Base-by-base conservation (phyloP, 2,797 vertebrate species). In the Sebastes aleutianus region DNA sequence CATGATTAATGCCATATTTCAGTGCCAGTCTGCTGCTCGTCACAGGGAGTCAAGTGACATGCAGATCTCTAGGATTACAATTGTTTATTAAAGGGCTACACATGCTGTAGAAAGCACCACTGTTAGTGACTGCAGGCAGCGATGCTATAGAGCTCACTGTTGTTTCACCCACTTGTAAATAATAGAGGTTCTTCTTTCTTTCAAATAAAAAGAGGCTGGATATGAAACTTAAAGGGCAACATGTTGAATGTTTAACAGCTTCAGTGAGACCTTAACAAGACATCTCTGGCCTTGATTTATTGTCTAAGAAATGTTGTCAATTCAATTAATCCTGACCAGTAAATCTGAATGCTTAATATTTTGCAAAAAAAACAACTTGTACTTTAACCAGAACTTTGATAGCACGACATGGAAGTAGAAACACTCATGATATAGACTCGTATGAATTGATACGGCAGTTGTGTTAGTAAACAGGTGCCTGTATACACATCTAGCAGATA, bases 1-100 rank as follows among this genome's bases (percentile, higher is more conserved):
- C 24, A 54, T 65, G 16, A 61, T 70, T 13, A 85, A 57, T 59
- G 70, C 10, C 62, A 61, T 50, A 39, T 82, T 74, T 65, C 67
- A 53, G 50, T 73, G 50, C 32, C 39, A 70, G 70, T 64, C 34
- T 47, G 27, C 54, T 34, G 54, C 11, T 39, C 6, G 22, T 58
- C 64, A 74, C 11, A 10, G 32, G 22, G 32, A 65, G 39, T 31
- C 43, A 63, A 47, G 32, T 54, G 24, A 69, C 29, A 68, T 8
- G 13, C 24, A 71, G 61, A 56, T 56, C 14, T 53, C 36, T 32
- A 8, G 58, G 27, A 70, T 57, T 57, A 11, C 26, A 54, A 12
- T 24, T 20, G 50, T 58, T 72, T 57, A 50, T 66, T 70, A 70
- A 74, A 65, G n/a, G 22, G 9, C 29, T 31, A 2, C 58, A 27